phyloP scores from a whole-genome alignment of 2,797 vertebrate genomes.

The Hirundo rustica region DNA sequence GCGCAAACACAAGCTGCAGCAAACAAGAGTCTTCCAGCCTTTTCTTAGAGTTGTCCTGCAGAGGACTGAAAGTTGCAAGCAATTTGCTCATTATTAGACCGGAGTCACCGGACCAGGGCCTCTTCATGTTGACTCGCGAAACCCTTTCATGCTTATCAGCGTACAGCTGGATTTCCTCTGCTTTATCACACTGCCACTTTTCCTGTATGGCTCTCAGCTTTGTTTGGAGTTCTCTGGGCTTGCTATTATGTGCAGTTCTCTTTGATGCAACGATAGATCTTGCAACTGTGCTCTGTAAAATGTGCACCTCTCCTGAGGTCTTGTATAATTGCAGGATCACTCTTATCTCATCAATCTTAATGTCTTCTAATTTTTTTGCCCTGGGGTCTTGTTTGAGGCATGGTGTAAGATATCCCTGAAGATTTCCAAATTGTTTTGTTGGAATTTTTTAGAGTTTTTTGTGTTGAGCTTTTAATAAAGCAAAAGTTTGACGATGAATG shows the following conservation, averaged over 20 bases:
- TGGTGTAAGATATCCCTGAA: not conserved
- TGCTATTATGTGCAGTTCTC: conserved; percentile 51
- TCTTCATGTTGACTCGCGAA: conserved; percentile 29
- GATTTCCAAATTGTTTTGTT: conserved; percentile 10
- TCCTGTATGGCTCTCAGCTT: conserved; percentile 62
- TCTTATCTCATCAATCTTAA: conserved; percentile 61
- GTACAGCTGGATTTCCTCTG: conserved; percentile 62
- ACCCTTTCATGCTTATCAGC: conserved; percentile 66
- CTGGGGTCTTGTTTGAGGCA: conserved; percentile 18
- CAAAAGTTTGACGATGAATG: not conserved
- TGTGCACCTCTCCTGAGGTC: conserved; percentile 27
- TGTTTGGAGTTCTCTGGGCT: conserved; percentile 58
- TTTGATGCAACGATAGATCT: conserved; percentile 58
- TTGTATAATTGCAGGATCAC: conserved; percentile 51
- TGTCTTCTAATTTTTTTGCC: conserved; percentile 50
- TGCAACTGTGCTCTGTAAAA: not conserved
- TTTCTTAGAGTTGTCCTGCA: not conserved
- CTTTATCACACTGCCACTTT: conserved; percentile 62
- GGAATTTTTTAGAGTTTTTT: conserved; percentile 4
- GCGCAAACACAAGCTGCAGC: conserved; percentile 10
- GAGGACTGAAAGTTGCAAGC: not conserved
- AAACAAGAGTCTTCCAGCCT: not conserved
- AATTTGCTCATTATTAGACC: not conserved
- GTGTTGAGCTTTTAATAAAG: not conserved
- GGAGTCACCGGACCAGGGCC: not conserved